Conservation (phyloP, 2,888 invertebrate species). For the Callyntrura sp. region DNA sequence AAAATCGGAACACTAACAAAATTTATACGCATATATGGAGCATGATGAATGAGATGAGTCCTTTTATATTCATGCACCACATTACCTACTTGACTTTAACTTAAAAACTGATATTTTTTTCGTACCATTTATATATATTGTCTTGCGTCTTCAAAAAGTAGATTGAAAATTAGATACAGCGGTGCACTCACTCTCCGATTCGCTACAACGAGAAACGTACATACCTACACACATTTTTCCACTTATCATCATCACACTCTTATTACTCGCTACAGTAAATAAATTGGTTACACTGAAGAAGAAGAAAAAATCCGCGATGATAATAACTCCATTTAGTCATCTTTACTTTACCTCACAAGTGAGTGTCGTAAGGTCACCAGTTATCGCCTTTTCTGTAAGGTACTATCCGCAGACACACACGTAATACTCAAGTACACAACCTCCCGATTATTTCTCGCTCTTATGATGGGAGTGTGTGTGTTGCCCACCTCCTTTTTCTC, state of each 20-base stretch:
- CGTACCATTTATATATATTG: neutral
- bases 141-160: neutral
- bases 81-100: slow-evolving; percentile 6
- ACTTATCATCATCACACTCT: no score
- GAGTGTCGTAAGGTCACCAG: neutral
- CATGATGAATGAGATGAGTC: slow-evolving; percentile 7
- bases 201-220: neutral
- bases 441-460: neutral
- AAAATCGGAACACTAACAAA: slow-evolving; percentile 36
- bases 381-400: neutral
- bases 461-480: neutral
- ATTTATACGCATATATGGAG: slow-evolving; percentile 53
- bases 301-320: neutral
- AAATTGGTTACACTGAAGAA: neutral
- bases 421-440: no score
- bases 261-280: slow-evolving; percentile 1
- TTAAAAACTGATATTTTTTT: neutral
- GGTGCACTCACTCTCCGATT: neutral
- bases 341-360: neutral
- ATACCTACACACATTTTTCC: no score
- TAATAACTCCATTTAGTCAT: neutral
- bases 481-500: neutral
- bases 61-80: neutral
- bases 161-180: slow-evolving; percentile 8
- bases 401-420: neutral